phyloP scores from a whole-genome alignment of 2,113 vertebrate species.

The Coregonus clupeaformis region DNA sequence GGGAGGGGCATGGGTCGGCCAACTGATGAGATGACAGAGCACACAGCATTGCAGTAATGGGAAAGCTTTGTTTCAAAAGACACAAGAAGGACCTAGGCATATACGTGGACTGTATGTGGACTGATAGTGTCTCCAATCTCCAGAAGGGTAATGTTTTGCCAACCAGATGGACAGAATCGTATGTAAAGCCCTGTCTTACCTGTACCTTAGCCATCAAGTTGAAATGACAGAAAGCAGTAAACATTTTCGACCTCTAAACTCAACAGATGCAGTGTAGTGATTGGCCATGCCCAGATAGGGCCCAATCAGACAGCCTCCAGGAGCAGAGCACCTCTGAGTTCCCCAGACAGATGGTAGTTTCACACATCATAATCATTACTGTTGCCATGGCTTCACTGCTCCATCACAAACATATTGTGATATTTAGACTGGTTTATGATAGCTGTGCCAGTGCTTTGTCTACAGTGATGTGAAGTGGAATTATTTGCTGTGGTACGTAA shows the following conservation, averaged over 20 bases:
- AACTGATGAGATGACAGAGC: constrained; percentile 72
- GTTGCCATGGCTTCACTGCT: constrained; percentile 30
- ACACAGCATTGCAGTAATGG: constrained; percentile 62
- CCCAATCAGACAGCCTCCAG: background rate
- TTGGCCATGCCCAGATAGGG: constrained; percentile 21
- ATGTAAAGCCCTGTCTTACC: background rate
- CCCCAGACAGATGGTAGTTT: constrained; percentile 44
- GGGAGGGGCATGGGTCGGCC: constrained; percentile 65
- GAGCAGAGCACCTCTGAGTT: constrained; percentile 26
- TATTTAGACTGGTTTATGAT: constrained; percentile 43
- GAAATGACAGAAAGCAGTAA: constrained; percentile 31
- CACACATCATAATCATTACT: constrained; percentile 47
- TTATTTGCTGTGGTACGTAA: constrained; percentile 1
- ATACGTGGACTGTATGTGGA: background rate
- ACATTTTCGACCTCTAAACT: constrained; percentile 31
- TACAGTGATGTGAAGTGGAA: constrained; percentile 6
- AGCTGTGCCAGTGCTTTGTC: constrained; percentile 9
- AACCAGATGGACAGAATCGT: constrained; percentile 12
- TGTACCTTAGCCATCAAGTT: background rate
- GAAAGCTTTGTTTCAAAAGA: constrained; percentile 67
- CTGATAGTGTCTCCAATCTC: background rate
- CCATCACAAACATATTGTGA: constrained; percentile 43
- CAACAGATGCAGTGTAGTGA: constrained; percentile 36
- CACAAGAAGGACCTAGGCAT: constrained; percentile 1
- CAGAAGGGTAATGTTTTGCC: background rate